Base-by-base conservation (phyloP, 30 jellyfish, hydroid and myxozoan genomes). In the Cassiopea andromeda region DNA sequence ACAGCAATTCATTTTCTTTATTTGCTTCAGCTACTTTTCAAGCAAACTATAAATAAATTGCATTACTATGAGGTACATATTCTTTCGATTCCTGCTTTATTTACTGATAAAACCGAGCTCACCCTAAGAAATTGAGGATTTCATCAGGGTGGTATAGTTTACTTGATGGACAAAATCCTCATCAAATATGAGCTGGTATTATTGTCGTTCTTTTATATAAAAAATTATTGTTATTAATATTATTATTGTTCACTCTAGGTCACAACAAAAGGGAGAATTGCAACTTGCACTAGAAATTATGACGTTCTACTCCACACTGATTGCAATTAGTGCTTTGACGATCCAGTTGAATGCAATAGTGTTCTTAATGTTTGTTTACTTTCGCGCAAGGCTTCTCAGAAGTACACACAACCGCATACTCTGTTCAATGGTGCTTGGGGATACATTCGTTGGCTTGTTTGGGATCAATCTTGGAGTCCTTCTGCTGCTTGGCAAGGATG, bases 361-460 rank as follows among this genome's bases (percentile, higher is more conserved):
- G 7, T 66, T 87, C 49, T 70, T 67, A 54, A 87, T 81, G 85
- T 78, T 87, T 44, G 27, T 87, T 16, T 7, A 57, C 60, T 87
- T 77, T 44, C 90, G 86, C 44, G 13, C 68, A 80, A 66, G 50
- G 79, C 82, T 87, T 44, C 48, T 87, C 1, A 44, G 58, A 17
- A 87, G 94, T 43, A 87, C 74, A 10, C 87, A 76, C 57, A 87
- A 78, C 17, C 85, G 90, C 2, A 87, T 87, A 2, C 82, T 87
- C n/a, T 87, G 87, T 81, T 87, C 94, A 45, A 67, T 87, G 90
- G 84, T 90, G 15, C 90, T 87, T 19, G 94, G 90, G 19, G 94
- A 87, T 57, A 60, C 70, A 44, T 44, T 77, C 48, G 90, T 87
- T 38, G 94, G 94, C 15, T 15, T 79, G 7, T 87, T 87, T 44